Conservation (phyloP, 2,797 vertebrate species). For the Prunella strophiata region DNA sequence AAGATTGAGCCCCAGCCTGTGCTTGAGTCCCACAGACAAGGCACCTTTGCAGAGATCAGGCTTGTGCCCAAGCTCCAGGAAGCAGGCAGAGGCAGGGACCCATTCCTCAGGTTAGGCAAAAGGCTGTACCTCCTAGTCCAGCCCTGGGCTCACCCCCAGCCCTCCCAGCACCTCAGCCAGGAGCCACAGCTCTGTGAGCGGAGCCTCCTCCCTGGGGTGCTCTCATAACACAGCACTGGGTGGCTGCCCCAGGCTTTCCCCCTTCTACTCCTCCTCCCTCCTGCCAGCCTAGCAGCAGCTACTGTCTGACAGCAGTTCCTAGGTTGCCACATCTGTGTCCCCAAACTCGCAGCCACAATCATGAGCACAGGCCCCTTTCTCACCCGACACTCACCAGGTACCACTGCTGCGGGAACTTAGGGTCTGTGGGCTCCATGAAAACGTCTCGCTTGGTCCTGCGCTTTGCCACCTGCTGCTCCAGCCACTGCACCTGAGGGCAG, state of each 20-base stretch:
- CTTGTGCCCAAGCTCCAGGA: neutral
- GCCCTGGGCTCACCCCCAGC: fast-evolving
- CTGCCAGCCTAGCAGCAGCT: neutral
- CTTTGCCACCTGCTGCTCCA: conserved; percentile 93
- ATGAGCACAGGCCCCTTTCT: fast-evolving
- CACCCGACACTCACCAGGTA: conserved; percentile 86
- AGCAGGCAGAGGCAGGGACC: fast-evolving
- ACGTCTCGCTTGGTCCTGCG: conserved; percentile 88
- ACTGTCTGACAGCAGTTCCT: neutral
- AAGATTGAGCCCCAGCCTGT: neutral
- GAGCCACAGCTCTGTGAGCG: fast-evolving
- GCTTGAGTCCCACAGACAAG: neutral
- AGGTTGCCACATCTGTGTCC: fast-evolving
- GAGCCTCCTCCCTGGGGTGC: neutral
- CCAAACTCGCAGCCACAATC: fast-evolving
- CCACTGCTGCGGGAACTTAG: conserved; percentile 95
- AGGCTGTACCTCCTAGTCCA: neutral
- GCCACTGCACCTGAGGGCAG: conserved; percentile 86
- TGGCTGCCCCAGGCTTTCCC: neutral
- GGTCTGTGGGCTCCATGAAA: conserved; percentile 87
- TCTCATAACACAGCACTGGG: neutral
- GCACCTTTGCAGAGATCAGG: neutral
- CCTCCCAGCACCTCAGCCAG: neutral
- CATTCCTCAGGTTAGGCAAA: neutral
- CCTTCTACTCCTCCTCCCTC: neutral